A percentile compares a stretch with the other conserved stretches of the same genome.
These are phyloP conservation scores for Palloptera scutellata DNA, from an alignment of 2,888 invertebrate genomes.

Conservation along the genomic window DNA sequence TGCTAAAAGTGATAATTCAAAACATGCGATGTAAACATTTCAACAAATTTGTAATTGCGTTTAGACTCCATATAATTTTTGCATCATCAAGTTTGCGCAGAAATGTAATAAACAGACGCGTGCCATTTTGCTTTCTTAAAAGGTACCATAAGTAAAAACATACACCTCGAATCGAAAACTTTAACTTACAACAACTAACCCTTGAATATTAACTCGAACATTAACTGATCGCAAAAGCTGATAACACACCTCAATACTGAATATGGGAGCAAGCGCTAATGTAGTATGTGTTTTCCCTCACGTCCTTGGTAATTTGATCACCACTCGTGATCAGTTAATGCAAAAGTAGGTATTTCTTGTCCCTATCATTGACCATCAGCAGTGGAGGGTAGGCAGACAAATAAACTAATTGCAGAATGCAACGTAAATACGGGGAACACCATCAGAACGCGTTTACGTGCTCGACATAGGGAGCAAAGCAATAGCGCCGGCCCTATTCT, in stretches of 20 bases:
- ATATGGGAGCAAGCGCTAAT: conserved; percentile 8
- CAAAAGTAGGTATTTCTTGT: conserved; percentile 16
- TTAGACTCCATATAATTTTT: conserved; percentile 37
- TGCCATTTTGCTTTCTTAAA: conserved; percentile 17
- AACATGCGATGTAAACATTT: conserved; percentile 35
- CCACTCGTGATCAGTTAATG: conserved; percentile 31
- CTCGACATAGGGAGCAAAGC: neutral
- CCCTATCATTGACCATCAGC: conserved; percentile 21
- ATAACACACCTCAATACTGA: conserved; percentile 47
- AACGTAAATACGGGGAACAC: conserved; percentile 32
- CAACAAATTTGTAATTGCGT: conserved; percentile 39
- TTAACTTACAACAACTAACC: conserved; percentile 23
- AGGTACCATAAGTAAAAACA: conserved; percentile 7
- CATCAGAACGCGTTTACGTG: neutral
- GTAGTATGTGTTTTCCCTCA: conserved; percentile 13
- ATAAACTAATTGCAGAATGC: conserved; percentile 14
- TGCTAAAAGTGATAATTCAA: neutral
- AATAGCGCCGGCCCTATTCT: conserved; percentile 11
- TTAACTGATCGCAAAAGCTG: conserved; percentile 45
- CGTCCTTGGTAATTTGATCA: neutral
- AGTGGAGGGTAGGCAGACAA: neutral
- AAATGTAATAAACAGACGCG: conserved; percentile 21
- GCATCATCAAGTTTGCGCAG: conserved; percentile 30
- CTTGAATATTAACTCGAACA: conserved; percentile 35
- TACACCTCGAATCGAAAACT: conserved; percentile 5